phyloP scores from a whole-genome alignment of 2,888 invertebrate species.

The Nymphalis c-album region DNA sequence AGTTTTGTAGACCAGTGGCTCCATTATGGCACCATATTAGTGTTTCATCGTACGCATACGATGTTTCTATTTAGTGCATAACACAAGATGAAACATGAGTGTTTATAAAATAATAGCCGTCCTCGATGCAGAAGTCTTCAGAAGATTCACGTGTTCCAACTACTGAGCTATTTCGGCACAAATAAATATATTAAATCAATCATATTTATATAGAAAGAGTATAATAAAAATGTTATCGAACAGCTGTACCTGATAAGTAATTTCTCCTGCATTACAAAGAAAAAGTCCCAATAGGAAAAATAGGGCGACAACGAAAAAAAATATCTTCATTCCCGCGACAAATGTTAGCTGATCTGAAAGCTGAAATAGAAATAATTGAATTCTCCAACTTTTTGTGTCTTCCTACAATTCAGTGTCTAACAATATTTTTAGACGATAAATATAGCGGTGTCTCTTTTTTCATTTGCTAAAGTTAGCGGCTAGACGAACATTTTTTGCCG shows the following conservation, averaged over 20 bases:
- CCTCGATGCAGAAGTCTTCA: background rate
- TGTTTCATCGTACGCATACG: no score
- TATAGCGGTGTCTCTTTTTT: no score
- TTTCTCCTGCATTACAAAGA: constrained; percentile 74
- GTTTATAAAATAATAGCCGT: no score
- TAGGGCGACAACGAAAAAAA: constrained; percentile 62
- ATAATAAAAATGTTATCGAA: constrained; percentile 6
- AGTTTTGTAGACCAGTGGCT: no score
- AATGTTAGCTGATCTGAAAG: constrained; percentile 61
- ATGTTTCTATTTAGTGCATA: no score
- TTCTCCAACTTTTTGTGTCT: background rate
- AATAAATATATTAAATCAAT: background rate
- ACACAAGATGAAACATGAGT: no score
- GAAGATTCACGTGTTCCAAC: background rate
- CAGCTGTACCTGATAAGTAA: constrained; percentile 65
- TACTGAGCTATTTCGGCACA: background rate
- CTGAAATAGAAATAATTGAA: constrained; percentile 43
- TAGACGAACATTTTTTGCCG: no score
- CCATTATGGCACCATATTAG: no score
- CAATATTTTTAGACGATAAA: no score
- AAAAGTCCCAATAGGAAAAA: constrained; percentile 68
- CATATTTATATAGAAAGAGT: background rate
- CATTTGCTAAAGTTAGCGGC: no score
- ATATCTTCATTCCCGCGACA: constrained; percentile 60
- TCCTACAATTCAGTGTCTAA: no score